These are phyloP conservation scores for Tympanoctomys barrerae DNA, from an alignment of 2,797 vertebrate genomes.

Conservation along the genomic window DNA sequence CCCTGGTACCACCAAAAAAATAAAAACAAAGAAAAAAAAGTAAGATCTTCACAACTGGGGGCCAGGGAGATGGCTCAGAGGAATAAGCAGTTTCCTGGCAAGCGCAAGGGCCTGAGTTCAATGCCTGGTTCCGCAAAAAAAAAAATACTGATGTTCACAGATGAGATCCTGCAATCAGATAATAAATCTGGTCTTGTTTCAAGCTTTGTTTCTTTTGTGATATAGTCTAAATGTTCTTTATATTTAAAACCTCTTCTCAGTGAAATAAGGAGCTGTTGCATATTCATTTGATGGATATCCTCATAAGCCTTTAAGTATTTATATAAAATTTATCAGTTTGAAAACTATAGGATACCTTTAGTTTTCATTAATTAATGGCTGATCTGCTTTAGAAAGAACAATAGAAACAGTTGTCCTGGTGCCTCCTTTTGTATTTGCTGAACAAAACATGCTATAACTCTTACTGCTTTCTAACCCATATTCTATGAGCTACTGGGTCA, in stretches of 20 bases:
- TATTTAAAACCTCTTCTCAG: conserved; percentile 60
- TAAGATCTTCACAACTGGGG: too few species aligned
- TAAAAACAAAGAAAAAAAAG: too few species aligned
- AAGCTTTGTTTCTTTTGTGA: conserved; percentile 40
- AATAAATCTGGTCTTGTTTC: neutral
- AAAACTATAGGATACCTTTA: conserved; percentile 52
- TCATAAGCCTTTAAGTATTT: neutral
- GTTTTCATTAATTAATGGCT: conserved; percentile 74
- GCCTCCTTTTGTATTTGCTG: neutral
- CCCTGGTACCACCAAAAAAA: too few species aligned
- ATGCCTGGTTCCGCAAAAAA: too few species aligned
- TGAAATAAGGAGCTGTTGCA: conserved; percentile 1
- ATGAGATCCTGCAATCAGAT: neutral
- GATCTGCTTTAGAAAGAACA: conserved; percentile 78
- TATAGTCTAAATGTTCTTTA: neutral
- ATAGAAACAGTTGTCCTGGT: conserved; percentile 83
- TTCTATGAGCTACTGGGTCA: conserved; percentile 67
- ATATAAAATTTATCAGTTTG: conserved; percentile 56
- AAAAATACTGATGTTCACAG: neutral
- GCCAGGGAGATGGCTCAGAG: too few species aligned
- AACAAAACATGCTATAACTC: neutral
- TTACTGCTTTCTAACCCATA: conserved; percentile 70
- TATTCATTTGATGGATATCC: conserved; percentile 41
- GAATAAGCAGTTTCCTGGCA: too few species aligned
- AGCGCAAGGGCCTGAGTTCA: too few species aligned